Base-by-base conservation (phyloP, 2,113 vertebrate species). In the Oreocharis arfaki region DNA sequence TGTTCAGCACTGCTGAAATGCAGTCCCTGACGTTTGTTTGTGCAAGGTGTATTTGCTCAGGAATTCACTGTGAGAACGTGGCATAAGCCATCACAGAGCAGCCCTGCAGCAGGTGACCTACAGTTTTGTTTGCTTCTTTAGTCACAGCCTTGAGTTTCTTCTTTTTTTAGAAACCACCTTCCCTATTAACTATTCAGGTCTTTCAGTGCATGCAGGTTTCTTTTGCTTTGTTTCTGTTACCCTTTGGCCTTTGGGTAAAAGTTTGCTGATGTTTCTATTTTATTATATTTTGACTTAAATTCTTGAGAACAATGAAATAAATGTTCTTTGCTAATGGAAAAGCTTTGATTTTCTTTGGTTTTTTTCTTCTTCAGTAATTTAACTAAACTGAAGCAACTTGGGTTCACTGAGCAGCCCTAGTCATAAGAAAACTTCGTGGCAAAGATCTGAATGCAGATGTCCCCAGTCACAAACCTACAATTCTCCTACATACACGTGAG, bases 11-110 rank as follows among this genome's bases (percentile, higher is more conserved):
- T 42, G 65, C 69, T 98, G 95, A 98, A 93, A 96, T 44, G 90
- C 80, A 81, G 5, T 60, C 44, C 57, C 95, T 52, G 28, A 90
- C 32, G 14, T 95, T 84, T 98, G 97, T 98, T 98, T 98, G 97
- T 88, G 71, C 85, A 98, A 97, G 97, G 97, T 97, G 97, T 97
- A 80, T 97, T 97, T 97, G 95, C 94, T 94, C 96, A 94, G 94
- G 83, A 90, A 97, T 98, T 97, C 96, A 94, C 96, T 33, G 83
- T 98, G 97, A 96, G 97, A 98, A 98, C 46, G 8, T 92, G 80
- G 93, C 98, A 98, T 96, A 96, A 98, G 94, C 71, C 17, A 5
- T 93, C 77, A 94, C 57, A 89, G 76, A 90, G 28, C 84, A 65
- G 46, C 74, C 59, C 44, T 68, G 19, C 35, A 93, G 39, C 85